phyloP scores from a whole-genome alignment of 2,113 vertebrate genomes.

The Ictalurus punctatus region DNA sequence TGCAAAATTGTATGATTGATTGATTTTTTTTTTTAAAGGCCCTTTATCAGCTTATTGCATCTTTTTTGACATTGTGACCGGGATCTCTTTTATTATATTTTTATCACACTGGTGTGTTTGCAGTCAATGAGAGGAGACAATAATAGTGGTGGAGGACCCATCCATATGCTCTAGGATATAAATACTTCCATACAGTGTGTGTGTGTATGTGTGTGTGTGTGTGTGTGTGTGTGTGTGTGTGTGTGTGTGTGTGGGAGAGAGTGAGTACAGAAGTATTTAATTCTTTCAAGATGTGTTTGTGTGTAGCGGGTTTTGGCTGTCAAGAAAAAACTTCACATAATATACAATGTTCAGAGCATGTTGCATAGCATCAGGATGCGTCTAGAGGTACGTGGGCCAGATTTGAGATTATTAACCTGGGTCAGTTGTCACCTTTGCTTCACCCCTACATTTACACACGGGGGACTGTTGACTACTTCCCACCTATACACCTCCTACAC shows the following conservation, averaged over 20 bases:
- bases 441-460: neutral
- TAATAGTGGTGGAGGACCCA: neutral
- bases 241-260: neutral
- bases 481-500: neutral
- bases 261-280: neutral
- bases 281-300: neutral
- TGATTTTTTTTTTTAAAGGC: neutral
- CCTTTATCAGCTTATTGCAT: neutral
- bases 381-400: neutral
- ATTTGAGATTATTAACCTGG: neutral
- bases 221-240: too few species aligned
- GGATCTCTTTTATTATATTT: neutral
- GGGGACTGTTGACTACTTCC: neutral
- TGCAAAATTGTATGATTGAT: neutral
- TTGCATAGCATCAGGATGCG: neutral
- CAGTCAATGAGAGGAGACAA: neutral
- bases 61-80: neutral
- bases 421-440: neutral
- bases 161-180: neutral
- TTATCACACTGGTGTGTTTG: neutral
- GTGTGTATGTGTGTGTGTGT: too few species aligned
- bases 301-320: neutral
- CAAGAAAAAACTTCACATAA: neutral
- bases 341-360: neutral
- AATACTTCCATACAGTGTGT: neutral